Evolutionary conservation across 2,113 vertebrate genomes (phyloP).

Genomic region (Lontra canadensis): DNA sequence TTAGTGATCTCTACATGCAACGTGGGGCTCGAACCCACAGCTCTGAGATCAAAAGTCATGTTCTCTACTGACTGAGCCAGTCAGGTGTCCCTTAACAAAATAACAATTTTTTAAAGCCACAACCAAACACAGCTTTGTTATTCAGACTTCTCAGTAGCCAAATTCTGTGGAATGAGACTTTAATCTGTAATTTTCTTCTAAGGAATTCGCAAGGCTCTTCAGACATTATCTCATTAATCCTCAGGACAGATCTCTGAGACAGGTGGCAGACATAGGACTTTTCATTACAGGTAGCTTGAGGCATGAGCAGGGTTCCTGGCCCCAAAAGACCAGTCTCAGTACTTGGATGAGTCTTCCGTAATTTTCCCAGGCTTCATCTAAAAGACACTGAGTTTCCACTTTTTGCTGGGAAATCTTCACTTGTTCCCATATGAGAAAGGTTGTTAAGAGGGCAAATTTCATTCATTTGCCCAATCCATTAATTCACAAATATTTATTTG

Average conservation of each 20-base stretch:
- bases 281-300: slow-evolving; percentile 62
- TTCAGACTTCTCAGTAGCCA: neutral
- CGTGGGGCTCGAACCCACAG: neutral
- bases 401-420: neutral
- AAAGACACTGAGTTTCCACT: neutral
- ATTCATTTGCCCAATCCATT: neutral
- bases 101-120: neutral
- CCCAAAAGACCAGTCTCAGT: neutral
- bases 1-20: neutral
- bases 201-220: slow-evolving; percentile 32
- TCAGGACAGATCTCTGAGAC: slow-evolving; percentile 50
- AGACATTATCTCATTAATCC: slow-evolving; percentile 62
- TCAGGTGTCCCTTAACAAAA: neutral
- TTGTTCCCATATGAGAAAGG: neutral
- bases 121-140: neutral
- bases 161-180: neutral
- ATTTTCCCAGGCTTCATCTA: neutral
- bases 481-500: neutral
- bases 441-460: neutral
- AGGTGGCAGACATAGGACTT: slow-evolving; percentile 15
- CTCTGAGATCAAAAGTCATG: neutral
- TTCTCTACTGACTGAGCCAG: neutral
- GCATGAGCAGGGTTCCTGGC: neutral
- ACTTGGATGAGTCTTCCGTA: neutral
- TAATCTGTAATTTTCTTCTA: slow-evolving; percentile 20